These are phyloP conservation scores for Hybognathus amarus DNA, from an alignment of 2,797 vertebrate genomes.

Conservation along the genomic window DNA sequence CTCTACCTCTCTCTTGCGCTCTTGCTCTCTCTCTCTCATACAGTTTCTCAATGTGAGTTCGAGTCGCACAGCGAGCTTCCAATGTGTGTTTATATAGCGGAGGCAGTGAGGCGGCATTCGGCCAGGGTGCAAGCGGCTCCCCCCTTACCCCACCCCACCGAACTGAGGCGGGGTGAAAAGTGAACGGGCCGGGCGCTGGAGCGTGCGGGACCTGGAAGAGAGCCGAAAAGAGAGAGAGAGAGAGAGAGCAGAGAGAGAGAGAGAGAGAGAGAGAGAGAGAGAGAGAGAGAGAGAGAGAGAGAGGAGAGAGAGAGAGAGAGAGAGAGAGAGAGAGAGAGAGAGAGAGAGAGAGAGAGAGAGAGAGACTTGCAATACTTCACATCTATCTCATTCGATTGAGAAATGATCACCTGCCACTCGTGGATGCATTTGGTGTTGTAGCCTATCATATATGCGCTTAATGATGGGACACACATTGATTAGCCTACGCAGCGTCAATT, in stretches of 20 bases:
- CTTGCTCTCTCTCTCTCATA: slow-evolving; percentile 70
- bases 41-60: slow-evolving; percentile 81
- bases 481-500: slow-evolving; percentile 5
- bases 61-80: slow-evolving; percentile 77
- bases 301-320: slow-evolving; percentile 51
- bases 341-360: slow-evolving; percentile 52
- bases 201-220: slow-evolving; percentile 83
- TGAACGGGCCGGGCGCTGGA: slow-evolving; percentile 80
- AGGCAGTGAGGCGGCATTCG: slow-evolving; percentile 84
- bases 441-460: neutral
- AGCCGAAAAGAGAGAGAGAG: slow-evolving; percentile 60
- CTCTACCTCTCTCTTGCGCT: slow-evolving; percentile 54
- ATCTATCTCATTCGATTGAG: neutral
- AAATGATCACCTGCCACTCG: slow-evolving; percentile 37
- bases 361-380: slow-evolving; percentile 32
- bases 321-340: slow-evolving; percentile 51
- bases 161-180: slow-evolving; percentile 80
- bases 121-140: slow-evolving; percentile 78
- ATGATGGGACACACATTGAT: slow-evolving; percentile 19
- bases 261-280: slow-evolving; percentile 46
- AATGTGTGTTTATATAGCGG: slow-evolving; percentile 95
- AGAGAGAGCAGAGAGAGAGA: slow-evolving; percentile 47
- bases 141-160: slow-evolving; percentile 71
- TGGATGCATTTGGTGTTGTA: neutral
- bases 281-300: slow-evolving; percentile 51